Evolutionary conservation across 2,113 vertebrate species (phyloP).

Genomic region (Pleuronectes platessa): DNA sequence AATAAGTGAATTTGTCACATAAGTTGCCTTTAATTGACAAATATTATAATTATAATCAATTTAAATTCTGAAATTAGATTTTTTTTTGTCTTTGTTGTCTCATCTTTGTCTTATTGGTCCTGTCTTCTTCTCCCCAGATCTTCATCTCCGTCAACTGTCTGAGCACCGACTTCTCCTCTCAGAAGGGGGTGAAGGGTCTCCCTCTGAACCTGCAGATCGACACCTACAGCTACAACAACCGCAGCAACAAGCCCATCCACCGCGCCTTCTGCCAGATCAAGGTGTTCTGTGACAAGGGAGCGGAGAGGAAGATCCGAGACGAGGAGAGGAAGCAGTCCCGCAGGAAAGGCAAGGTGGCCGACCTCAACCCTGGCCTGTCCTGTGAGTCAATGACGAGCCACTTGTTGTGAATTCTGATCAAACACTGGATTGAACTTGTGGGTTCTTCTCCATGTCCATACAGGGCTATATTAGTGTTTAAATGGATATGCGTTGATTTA

Average conservation of each 20-base stretch:
- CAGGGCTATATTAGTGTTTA: too few relatives aligned
- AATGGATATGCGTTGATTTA: too few relatives aligned
- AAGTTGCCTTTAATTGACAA: too few relatives aligned
- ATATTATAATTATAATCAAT: background rate
- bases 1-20: background rate
- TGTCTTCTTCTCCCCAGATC: slow-evolving; percentile 82
- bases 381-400: slow-evolving; percentile 83
- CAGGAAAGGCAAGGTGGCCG: slow-evolving; percentile 93
- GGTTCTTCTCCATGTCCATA: too few relatives aligned
- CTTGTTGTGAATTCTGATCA: background rate
- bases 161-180: slow-evolving; percentile 98
- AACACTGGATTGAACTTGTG: background rate
- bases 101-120: background rate
- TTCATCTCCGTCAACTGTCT: slow-evolving; percentile 99
- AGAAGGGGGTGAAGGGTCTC: slow-evolving; percentile 98
- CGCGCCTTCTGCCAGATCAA: slow-evolving; percentile 98
- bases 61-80: background rate
- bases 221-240: slow-evolving; percentile 99
- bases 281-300: slow-evolving; percentile 99
- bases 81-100: background rate
- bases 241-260: slow-evolving; percentile 98
- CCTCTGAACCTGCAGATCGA: slow-evolving; percentile 97
- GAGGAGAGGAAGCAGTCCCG: slow-evolving; percentile 98
- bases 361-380: slow-evolving; percentile 81
- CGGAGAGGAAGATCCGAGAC: slow-evolving; percentile 97